Percentiles rank a stretch among this genome's conserved stretches.
These are phyloP conservation scores for Liasis olivaceus DNA, from an alignment of 2,797 vertebrate species.

Conservation along the genomic window DNA sequence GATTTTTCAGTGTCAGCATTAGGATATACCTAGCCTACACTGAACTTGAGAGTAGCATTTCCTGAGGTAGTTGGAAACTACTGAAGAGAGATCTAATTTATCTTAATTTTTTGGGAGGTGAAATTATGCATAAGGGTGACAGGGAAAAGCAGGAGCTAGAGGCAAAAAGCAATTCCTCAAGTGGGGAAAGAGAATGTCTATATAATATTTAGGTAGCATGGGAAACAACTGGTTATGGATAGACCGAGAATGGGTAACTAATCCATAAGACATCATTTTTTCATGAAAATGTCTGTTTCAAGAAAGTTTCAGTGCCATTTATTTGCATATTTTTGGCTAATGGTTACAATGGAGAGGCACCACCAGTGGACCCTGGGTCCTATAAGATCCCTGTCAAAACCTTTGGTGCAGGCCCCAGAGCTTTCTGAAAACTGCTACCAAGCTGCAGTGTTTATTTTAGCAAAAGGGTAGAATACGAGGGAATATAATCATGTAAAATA, in stretches of 20 bases:
- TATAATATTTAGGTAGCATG: not conserved
- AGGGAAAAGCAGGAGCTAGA: not conserved
- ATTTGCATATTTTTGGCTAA: not conserved
- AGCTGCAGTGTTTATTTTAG: not conserved
- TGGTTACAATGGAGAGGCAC: not conserved
- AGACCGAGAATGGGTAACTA: not conserved
- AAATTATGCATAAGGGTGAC: not conserved
- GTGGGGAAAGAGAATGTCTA: not conserved
- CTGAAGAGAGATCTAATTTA: not conserved
- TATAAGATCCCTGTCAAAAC: not conserved
- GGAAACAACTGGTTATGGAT: not conserved
- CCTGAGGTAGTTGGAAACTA: not conserved
- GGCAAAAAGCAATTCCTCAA: not conserved
- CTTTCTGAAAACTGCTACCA: not conserved
- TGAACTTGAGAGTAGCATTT: not conserved
- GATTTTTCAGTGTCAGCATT: constrained; percentile 27
- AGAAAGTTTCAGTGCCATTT: not conserved
- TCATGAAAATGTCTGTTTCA: not conserved
- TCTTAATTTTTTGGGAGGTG: not conserved
- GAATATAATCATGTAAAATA: not conserved
- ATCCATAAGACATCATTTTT: not conserved
- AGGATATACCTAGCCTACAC: not conserved
- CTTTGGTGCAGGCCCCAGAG: not conserved
- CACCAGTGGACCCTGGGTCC: not conserved
- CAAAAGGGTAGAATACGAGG: not conserved